A percentile compares a stretch with the other conserved stretches of the same genome.
phyloP scores from a whole-genome alignment of 2,888 invertebrate genomes.

The Sycophila texana region DNA sequence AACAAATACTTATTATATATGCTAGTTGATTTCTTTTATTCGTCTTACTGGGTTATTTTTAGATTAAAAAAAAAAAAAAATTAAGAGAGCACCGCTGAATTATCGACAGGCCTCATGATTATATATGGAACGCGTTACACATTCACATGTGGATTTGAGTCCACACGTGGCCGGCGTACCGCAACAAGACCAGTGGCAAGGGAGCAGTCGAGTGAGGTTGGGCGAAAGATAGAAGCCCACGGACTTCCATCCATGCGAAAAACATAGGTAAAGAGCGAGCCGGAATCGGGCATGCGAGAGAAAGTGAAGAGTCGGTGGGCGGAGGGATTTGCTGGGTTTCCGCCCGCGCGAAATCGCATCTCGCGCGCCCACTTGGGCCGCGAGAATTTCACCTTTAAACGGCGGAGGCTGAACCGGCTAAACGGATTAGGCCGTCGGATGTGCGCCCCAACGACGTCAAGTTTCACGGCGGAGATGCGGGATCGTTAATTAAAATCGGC shows the following conservation, averaged over 20 bases:
- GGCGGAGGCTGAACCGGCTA: constrained; percentile 38
- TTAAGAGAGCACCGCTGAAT: too few relatives aligned
- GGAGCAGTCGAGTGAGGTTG: background rate
- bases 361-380: constrained; percentile 31
- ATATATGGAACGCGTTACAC: too few relatives aligned
- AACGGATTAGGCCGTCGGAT: constrained; percentile 50
- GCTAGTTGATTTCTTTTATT: too few relatives aligned
- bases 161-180: too few relatives aligned
- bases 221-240: background rate
- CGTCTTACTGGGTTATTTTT: too few relatives aligned
- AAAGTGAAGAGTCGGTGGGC: background rate
- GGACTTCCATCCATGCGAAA: constrained; percentile 13
- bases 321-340: constrained; percentile 23
- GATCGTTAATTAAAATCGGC: constrained; percentile 53
- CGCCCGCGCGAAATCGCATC: constrained; percentile 40
- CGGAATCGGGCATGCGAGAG: background rate
- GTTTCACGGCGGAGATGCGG: constrained; percentile 38
- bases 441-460: constrained; percentile 40
- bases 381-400: constrained; percentile 47
- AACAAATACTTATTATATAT: too few relatives aligned
- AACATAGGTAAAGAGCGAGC: background rate
- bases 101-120: too few relatives aligned
- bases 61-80: too few relatives aligned
- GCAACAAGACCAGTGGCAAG: background rate
- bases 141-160: too few relatives aligned